These are phyloP conservation scores for Triops longicaudatus DNA, from an alignment of 1,140 invertebrate species.

Conservation along the genomic window DNA sequence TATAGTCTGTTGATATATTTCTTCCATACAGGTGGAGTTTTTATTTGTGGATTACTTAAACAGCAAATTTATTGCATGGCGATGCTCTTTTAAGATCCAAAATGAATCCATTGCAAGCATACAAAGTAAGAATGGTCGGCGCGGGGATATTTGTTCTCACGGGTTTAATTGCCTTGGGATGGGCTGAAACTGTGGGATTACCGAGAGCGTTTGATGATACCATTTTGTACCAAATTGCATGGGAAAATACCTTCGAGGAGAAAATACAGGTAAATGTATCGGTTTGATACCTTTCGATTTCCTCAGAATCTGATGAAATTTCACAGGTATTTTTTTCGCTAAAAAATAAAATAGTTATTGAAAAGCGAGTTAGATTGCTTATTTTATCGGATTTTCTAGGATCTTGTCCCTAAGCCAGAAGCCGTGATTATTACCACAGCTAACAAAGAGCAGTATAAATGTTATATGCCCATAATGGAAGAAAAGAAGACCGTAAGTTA, in stretches of 20 bases:
- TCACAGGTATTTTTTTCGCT: too few relatives aligned
- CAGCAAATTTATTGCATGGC: too few relatives aligned
- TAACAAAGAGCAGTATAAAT: constrained; percentile 24
- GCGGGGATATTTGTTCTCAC: not conserved
- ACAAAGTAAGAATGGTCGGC: not conserved
- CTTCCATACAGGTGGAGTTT: too few relatives aligned
- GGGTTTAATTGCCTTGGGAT: not conserved
- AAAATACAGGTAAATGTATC: constrained; percentile 27
- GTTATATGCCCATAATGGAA: constrained; percentile 24
- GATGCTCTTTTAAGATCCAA: too few relatives aligned
- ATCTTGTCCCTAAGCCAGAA: constrained; percentile 15
- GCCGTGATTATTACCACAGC: constrained; percentile 20
- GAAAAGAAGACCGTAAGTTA: constrained; percentile 25
- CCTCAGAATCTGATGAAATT: too few relatives aligned
- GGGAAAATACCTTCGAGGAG: constrained; percentile 38
- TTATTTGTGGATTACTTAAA: too few relatives aligned
- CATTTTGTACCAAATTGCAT: constrained; percentile 69
- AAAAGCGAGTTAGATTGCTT: constrained; percentile 16
- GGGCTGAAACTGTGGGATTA: constrained; percentile 20
- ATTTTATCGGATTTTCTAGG: constrained; percentile 17
- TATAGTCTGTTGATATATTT: too few relatives aligned
- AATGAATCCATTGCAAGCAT: too few relatives aligned
- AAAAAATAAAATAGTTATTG: too few relatives aligned
- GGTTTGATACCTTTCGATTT: too few relatives aligned
- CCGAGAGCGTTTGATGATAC: constrained; percentile 71